phyloP scores from a whole-genome alignment of 2,797 vertebrate genomes.

The Loris lydekkerianus region DNA sequence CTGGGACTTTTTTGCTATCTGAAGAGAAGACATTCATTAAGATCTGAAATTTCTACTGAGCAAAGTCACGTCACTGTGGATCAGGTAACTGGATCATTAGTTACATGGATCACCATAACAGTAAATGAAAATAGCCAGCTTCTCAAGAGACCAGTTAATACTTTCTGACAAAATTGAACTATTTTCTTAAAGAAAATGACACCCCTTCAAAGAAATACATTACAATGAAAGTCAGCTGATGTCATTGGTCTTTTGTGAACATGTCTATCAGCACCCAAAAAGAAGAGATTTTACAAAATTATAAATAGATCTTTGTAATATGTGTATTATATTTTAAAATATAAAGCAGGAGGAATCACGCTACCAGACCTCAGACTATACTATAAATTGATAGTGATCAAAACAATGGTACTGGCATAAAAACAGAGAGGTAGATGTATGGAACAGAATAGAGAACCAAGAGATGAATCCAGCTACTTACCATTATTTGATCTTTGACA shows the following conservation, averaged over 20 bases:
- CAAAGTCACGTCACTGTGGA: background rate
- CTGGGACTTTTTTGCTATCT: background rate
- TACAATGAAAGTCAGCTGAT: conserved; percentile 18
- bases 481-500: too few species aligned
- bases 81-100: background rate
- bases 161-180: conserved; percentile 16
- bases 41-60: background rate
- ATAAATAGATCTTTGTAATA: conserved; percentile 26
- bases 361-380: too few species aligned
- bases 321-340: background rate
- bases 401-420: too few species aligned
- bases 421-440: too few species aligned
- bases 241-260: background rate
- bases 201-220: conserved; percentile 20
- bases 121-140: background rate
- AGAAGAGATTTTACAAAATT: conserved; percentile 44
- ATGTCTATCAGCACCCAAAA: background rate
- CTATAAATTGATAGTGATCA: too few species aligned
- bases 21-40: background rate
- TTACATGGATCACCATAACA: background rate
- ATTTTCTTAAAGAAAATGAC: conserved; percentile 48
- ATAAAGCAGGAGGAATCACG: background rate
- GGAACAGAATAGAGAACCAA: too few species aligned
- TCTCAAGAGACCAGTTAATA: background rate
- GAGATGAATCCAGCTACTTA: too few species aligned